Evolutionary conservation across 2,113 vertebrate genomes (phyloP).

Genomic region (Neodontobutis hainanensis): DNA sequence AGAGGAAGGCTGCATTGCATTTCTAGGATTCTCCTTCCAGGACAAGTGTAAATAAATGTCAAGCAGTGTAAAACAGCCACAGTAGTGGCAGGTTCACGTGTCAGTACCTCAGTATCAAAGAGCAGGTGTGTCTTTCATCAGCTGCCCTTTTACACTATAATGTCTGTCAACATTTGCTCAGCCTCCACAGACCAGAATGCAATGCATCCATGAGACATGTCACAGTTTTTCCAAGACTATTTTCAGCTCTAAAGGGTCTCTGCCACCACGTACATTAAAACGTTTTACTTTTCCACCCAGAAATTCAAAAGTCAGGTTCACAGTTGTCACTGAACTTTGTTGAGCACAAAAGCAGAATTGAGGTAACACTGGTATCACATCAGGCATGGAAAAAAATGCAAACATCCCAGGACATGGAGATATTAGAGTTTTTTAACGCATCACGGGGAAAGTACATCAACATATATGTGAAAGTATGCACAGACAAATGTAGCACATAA

Average conservation of each 20-base stretch:
- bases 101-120: slow-evolving; percentile 25
- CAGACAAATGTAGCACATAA: no score
- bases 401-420: background rate
- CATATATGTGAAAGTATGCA: no score
- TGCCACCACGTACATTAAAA: slow-evolving; percentile 11
- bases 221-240: slow-evolving; percentile 15
- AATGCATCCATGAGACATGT: slow-evolving; percentile 9
- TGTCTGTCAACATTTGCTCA: slow-evolving; percentile 14
- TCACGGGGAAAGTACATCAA: no score
- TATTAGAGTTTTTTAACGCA: no score
- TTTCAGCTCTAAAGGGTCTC: slow-evolving; percentile 32
- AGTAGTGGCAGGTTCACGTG: background rate
- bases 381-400: slow-evolving; percentile 18
- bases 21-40: slow-evolving; percentile 7
- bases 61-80: slow-evolving; percentile 16
- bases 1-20: slow-evolving; percentile 4
- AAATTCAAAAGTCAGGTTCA: slow-evolving; percentile 15
- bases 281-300: slow-evolving; percentile 30
- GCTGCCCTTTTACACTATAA: slow-evolving; percentile 30
- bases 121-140: slow-evolving; percentile 32
- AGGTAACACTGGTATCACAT: slow-evolving; percentile 16
- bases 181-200: slow-evolving; percentile 24
- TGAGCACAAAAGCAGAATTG: background rate
- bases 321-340: slow-evolving; percentile 14
- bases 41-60: slow-evolving; percentile 38